These are phyloP conservation scores for Lucinisca nassula DNA, from an alignment of 2,888 invertebrate species.

Conservation along the genomic window DNA sequence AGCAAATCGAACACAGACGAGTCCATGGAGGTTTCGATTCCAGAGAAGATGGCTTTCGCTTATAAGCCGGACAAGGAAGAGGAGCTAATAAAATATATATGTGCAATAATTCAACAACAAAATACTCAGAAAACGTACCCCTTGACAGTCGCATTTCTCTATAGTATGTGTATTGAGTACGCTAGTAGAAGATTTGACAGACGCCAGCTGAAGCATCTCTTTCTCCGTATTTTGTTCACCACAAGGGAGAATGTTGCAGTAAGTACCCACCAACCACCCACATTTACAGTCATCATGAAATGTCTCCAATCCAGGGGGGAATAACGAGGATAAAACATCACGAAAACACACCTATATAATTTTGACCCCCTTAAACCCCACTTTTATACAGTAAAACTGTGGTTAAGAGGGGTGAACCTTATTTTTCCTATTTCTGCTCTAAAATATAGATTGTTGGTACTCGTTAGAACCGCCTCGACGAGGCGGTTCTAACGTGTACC, in stretches of 20 bases:
- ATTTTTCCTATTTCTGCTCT: too few relatives aligned
- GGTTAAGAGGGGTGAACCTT: too few relatives aligned
- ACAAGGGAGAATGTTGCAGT: slow-evolving; percentile 79
- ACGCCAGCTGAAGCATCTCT: slow-evolving; percentile 74
- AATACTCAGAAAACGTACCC: slow-evolving; percentile 71
- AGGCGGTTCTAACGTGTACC: too few relatives aligned
- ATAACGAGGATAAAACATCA: too few relatives aligned
- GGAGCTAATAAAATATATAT: slow-evolving; percentile 80
- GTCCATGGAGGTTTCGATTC: slow-evolving; percentile 61
- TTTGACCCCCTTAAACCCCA: too few relatives aligned
- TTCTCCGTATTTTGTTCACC: slow-evolving; percentile 74
- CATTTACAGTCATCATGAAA: too few relatives aligned
- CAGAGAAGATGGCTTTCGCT: slow-evolving; percentile 72
- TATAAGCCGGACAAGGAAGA: slow-evolving; percentile 81
- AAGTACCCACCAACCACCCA: too few relatives aligned
- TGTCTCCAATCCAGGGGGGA: too few relatives aligned
- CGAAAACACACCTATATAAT: too few relatives aligned
- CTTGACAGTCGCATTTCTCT: slow-evolving; percentile 79
- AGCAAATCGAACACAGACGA: slow-evolving; percentile 63
- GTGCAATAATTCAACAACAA: slow-evolving; percentile 74
- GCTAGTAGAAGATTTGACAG: slow-evolving; percentile 76
- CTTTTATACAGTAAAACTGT: too few relatives aligned
- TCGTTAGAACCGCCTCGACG: too few relatives aligned
- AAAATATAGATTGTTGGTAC: too few relatives aligned
- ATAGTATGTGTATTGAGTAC: slow-evolving; percentile 81